Base-by-base conservation (phyloP, 2,888 invertebrate species). In the Tetheella fluctuosa region DNA sequence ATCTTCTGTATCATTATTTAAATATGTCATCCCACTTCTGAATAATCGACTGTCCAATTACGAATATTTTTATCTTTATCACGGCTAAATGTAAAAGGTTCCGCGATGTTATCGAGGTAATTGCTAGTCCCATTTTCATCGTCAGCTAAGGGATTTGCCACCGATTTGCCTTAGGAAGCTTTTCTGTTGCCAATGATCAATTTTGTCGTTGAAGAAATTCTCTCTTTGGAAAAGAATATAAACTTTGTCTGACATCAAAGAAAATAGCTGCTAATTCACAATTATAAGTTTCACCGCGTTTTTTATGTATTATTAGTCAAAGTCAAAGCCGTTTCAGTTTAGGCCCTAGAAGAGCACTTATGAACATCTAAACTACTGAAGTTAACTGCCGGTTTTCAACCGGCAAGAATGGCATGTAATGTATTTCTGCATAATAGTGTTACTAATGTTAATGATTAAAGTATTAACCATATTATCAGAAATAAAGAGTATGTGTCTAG, bases 61-160 rank as follows among this genome's bases (percentile, higher is more conserved):
- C n/a, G 8, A 53, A 5, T 20, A 52, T 28, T 53, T 53, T 53
- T 53, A 23, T 53, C n/a, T 23, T 4, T 53, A 28, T 25, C 25
- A 25, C 23, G 20, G 48, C 48, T n/a, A 48, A 48, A 48, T 48
- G 17, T 20, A 76, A 74, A 79, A 74, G 73, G 69, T 67, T 70
- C 69, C 74, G 61, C 67, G 84, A 85, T 84, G 79, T 79, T 87
- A 87, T 87, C 83, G 71, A 67, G 68, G 77, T 80, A 86, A 88
- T 89, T 88, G 86, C 83, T 76, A 71, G 71, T 70, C 78, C 82
- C 76, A 77, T 82, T 84, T 83, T 74, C 74, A 69, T 76, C 72
- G 76, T 74, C 74, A 77, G 77, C 70, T 68, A 65, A 69, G 76
- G 80, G 83, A 85, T 85, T 82, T 79, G 77, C 67, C 70, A 66